phyloP scores from a whole-genome alignment of 2,113 vertebrate genomes.

The Phaethon lepturus region DNA sequence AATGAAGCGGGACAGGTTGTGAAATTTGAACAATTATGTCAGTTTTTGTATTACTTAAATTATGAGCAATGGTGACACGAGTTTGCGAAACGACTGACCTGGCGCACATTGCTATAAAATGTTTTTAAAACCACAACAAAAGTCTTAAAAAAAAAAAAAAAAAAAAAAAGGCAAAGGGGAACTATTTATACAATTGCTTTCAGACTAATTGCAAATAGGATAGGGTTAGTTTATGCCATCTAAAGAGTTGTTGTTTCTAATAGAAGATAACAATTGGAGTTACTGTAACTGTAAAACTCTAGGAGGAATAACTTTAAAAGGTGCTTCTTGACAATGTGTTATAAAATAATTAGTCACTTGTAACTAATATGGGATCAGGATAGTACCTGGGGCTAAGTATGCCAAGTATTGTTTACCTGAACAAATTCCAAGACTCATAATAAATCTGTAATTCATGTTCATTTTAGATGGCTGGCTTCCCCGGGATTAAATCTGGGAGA shows the following conservation, averaged over 20 bases:
- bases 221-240: background rate
- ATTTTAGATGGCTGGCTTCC: constrained; percentile 15
- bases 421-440: constrained; percentile 20
- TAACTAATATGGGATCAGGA: background rate
- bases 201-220: background rate
- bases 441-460: background rate
- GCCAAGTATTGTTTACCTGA: constrained; percentile 11
- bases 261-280: background rate
- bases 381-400: background rate
- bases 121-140: rapidly evolving
- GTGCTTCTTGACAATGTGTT: background rate
- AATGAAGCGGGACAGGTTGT: background rate
- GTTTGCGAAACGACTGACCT: background rate
- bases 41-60: background rate
- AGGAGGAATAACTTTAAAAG: background rate
- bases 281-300: background rate
- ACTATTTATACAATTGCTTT: background rate
- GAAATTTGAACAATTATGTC: background rate
- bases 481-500: background rate
- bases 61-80: background rate
- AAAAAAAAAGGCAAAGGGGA: rapidly evolving
- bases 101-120: background rate
- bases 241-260: background rate
- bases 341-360: background rate
- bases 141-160: background rate